These are phyloP conservation scores for Scolopax rusticola DNA, from an alignment of 2,797 vertebrate species.

Conservation along the genomic window DNA sequence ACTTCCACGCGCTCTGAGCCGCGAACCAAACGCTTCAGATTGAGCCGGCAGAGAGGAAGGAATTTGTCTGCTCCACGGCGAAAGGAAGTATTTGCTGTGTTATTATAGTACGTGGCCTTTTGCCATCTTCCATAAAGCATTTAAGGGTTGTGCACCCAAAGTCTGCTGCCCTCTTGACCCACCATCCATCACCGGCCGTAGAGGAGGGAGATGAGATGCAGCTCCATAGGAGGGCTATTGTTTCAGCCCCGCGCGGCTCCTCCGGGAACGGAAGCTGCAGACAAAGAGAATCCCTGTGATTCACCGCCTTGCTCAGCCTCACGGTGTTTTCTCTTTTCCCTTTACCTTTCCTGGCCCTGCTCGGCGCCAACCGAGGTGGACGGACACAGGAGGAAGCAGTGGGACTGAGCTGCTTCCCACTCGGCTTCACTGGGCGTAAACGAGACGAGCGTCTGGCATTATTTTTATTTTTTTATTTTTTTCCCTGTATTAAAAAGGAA, in stretches of 20 bases:
- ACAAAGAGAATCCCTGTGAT: constrained; percentile 58
- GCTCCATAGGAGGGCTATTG: constrained; percentile 69
- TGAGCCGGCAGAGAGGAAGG: constrained; percentile 76
- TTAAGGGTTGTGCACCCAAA: constrained; percentile 79
- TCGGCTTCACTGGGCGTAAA: not conserved
- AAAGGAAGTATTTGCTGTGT: constrained; percentile 80
- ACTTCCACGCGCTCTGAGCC: not conserved
- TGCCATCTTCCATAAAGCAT: constrained; percentile 80
- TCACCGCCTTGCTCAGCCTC: constrained; percentile 39
- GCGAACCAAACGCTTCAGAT: constrained; percentile 45
- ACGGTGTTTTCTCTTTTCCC: not conserved
- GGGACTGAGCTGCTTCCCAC: not conserved
- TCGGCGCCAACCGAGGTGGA: not conserved
- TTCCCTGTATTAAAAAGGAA: not conserved
- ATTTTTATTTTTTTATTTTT: not conserved
- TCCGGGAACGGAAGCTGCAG: constrained; percentile 72
- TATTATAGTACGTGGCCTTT: constrained; percentile 76
- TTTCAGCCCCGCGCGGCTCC: constrained; percentile 66
- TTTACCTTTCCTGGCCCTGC: constrained; percentile 10
- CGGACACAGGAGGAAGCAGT: not conserved
- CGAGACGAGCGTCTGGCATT: not conserved
- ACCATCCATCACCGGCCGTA: constrained; percentile 74
- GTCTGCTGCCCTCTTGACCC: constrained; percentile 82
- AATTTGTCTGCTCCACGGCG: constrained; percentile 73
- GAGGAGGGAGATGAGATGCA: constrained; percentile 71